phyloP scores from a whole-genome alignment of 1,140 invertebrate species.

The Cheumatopsyche charites region DNA sequence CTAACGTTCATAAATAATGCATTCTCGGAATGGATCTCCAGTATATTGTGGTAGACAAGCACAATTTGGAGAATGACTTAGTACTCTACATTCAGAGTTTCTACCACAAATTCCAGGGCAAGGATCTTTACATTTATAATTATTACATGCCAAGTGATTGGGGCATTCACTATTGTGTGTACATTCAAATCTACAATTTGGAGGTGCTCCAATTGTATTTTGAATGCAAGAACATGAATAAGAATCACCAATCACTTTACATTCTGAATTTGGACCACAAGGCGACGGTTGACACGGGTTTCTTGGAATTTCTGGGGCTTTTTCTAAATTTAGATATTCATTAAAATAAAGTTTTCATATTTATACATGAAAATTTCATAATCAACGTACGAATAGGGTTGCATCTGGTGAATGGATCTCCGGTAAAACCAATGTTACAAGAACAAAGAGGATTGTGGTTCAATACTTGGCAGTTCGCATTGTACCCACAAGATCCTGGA shows the following conservation, averaged over 20 bases:
- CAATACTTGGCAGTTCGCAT: conserved; percentile 68
- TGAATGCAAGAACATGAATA: conserved; percentile 67
- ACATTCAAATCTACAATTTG: conserved; percentile 73
- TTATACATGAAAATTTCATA: conserved; percentile 41
- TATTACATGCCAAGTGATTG: conserved; percentile 64
- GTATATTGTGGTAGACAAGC: conserved; percentile 68
- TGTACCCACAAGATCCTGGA: conserved; percentile 67
- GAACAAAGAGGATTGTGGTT: conserved; percentile 70
- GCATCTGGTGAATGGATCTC: conserved; percentile 65
- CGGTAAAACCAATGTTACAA: conserved; percentile 60
- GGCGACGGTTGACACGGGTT: conserved; percentile 76
- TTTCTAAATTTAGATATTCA: conserved; percentile 49
- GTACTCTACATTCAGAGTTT: conserved; percentile 73
- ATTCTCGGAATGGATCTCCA: conserved; percentile 74
- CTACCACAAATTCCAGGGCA: conserved; percentile 77
- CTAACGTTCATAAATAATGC: conserved; percentile 53
- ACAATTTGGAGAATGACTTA: conserved; percentile 78
- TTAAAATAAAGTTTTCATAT: conserved; percentile 34
- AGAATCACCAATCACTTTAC: conserved; percentile 64
- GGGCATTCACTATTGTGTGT: conserved; percentile 70
- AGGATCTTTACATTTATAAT: conserved; percentile 72
- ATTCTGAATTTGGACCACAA: conserved; percentile 77
- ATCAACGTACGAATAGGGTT: conserved; percentile 66
- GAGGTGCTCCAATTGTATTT: conserved; percentile 69
- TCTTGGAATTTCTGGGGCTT: conserved; percentile 52